These are phyloP conservation scores for Drosophila sproati DNA, from an alignment of 1,140 invertebrate species.

Conservation along the genomic window DNA sequence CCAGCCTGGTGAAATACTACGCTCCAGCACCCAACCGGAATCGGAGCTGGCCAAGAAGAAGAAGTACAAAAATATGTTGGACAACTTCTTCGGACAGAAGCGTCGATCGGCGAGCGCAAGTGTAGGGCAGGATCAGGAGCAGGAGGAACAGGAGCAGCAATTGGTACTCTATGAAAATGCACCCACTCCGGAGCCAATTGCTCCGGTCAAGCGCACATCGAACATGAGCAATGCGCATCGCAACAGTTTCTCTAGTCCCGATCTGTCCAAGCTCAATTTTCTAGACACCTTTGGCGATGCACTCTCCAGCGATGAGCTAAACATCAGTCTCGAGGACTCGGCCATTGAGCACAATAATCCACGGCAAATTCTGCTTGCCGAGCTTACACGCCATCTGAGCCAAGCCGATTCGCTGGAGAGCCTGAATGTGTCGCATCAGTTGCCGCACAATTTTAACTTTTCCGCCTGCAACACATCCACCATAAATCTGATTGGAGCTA, in stretches of 20 bases:
- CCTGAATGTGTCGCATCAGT: constrained; percentile 75
- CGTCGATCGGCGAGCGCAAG: constrained; percentile 72
- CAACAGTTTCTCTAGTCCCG: constrained; percentile 83
- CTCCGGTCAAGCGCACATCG: constrained; percentile 22
- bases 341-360: constrained; percentile 49
- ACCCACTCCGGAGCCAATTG: constrained; percentile 45
- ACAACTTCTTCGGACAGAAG: constrained; percentile 75
- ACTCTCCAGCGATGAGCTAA: constrained; percentile 56
- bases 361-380: constrained; percentile 41
- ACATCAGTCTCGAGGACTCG: constrained; percentile 72
- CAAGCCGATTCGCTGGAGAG: constrained; percentile 67
- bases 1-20: constrained; percentile 59
- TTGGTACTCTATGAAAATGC: constrained; percentile 65
- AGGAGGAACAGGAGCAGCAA: not conserved
- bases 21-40: constrained; percentile 79
- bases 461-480: constrained; percentile 76
- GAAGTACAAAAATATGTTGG: constrained; percentile 78
- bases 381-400: constrained; percentile 49
- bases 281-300: constrained; percentile 69
- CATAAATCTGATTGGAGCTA: constrained; percentile 78
- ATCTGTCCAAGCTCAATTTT: constrained; percentile 76
- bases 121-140: constrained; percentile 32
- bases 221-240: constrained; percentile 64
- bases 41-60: constrained; percentile 80
- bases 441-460: constrained; percentile 80